Evolutionary conservation across 2,113 vertebrate species (phyloP).

Genomic region (Hucho hucho): DNA sequence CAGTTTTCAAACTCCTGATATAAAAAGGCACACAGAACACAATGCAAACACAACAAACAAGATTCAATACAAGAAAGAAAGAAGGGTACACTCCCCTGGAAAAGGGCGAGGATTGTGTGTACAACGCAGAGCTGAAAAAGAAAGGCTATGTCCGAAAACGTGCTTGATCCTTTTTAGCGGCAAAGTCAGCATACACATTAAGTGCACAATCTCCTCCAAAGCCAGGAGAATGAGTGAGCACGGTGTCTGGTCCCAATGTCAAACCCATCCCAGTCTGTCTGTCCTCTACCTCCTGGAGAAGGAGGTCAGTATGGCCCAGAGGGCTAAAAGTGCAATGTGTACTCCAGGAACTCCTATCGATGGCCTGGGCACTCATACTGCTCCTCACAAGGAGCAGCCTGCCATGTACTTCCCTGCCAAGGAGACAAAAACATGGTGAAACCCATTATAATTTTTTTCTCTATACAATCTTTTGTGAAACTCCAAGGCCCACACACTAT

Average conservation of each 20-base stretch:
- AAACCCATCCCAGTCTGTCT: not conserved
- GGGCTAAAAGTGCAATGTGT: constrained; percentile 52
- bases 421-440: constrained; percentile 2
- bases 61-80: constrained; percentile 33
- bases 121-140: constrained; percentile 28
- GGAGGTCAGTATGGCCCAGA: constrained; percentile 2
- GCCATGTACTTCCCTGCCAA: constrained; percentile 78
- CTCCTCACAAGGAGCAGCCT: constrained; percentile 69
- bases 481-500: not conserved
- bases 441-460: too few species aligned
- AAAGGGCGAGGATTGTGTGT: constrained; percentile 16
- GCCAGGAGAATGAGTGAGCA: too few species aligned
- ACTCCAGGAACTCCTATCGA: constrained; percentile 12
- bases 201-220: constrained; percentile 27
- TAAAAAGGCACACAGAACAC: constrained; percentile 46
- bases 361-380: not conserved
- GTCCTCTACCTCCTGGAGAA: not conserved
- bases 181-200: constrained; percentile 29
- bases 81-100: constrained; percentile 15
- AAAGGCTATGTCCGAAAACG: constrained; percentile 42
- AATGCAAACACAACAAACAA: constrained; percentile 17
- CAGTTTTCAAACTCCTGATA: constrained; percentile 36
- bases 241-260: not conserved
- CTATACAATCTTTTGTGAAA: not conserved
- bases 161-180: constrained; percentile 24